phyloP scores from a whole-genome alignment of 2,888 invertebrate species.

The Plebejus anna region DNA sequence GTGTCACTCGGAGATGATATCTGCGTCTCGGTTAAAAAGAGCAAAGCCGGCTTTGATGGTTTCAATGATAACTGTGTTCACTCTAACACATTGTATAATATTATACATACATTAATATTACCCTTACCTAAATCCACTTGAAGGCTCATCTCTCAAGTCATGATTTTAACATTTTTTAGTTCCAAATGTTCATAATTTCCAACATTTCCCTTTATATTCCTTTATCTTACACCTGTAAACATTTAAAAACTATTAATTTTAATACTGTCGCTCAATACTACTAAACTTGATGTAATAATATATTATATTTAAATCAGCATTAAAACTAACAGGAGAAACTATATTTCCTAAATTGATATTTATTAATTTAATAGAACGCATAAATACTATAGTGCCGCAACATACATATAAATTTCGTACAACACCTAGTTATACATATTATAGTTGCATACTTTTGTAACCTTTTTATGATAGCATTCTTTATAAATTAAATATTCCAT shows the following conservation, averaged over 20 bases:
- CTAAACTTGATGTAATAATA: background rate
- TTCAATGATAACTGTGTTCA: too few species aligned
- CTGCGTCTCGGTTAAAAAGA: too few species aligned
- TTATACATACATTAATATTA: background rate
- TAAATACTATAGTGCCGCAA: too few species aligned
- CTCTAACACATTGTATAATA: too few species aligned
- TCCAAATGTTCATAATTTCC: background rate
- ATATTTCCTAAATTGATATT: too few species aligned
- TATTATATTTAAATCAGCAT: background rate
- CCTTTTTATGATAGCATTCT: background rate
- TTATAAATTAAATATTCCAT: background rate
- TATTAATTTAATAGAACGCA: too few species aligned
- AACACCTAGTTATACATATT: background rate
- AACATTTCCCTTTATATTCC: background rate
- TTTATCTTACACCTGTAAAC: slow-evolving; percentile 1
- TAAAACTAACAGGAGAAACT: background rate
- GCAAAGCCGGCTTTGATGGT: too few species aligned
- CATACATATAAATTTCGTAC: background rate
- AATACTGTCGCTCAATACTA: background rate
- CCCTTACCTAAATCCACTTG: background rate
- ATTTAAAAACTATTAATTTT: slow-evolving; percentile 6
- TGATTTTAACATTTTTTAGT: background rate
- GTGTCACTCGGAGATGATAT: too few species aligned
- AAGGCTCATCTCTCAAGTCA: background rate
- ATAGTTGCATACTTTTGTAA: background rate